Conservation (phyloP, 2,113 vertebrate species). For the Serinus canaria region DNA sequence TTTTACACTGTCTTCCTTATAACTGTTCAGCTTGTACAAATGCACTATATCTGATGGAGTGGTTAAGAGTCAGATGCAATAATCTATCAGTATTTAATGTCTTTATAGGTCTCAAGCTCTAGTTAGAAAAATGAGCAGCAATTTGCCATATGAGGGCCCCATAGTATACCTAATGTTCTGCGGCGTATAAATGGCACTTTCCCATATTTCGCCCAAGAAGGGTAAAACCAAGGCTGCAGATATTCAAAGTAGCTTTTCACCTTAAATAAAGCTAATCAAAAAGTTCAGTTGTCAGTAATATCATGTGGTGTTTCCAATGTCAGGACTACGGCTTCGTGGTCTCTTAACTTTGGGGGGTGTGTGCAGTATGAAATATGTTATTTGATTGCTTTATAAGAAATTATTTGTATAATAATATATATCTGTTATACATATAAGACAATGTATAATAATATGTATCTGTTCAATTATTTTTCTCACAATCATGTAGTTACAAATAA, state of each 20-base stretch:
- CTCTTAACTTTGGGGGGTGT: fast-evolving
- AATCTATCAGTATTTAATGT: not conserved
- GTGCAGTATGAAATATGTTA: fast-evolving
- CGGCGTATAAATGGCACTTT: not conserved
- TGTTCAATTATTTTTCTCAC: not conserved
- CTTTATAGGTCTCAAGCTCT: not conserved
- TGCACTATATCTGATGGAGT: not conserved
- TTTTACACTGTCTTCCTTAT: not conserved
- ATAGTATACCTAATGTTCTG: not conserved
- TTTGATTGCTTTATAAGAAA: not conserved
- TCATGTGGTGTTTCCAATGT: not conserved
- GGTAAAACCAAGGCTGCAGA: not conserved
- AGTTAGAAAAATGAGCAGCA: not conserved
- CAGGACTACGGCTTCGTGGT: fast-evolving
- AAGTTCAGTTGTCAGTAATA: not conserved
- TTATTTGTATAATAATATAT: too few species aligned
- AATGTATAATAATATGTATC: too few species aligned
- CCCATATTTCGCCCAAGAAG: not conserved
- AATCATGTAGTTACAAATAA: not conserved
- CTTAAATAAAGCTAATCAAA: not conserved
- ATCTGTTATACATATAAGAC: too few species aligned
- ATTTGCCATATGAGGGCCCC: not conserved
- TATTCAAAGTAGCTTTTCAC: not conserved
- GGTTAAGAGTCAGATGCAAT: not conserved
- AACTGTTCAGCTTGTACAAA: not conserved